Conservation (phyloP, 2,888 invertebrate species). For the Hirtodrosophila cameraria region DNA sequence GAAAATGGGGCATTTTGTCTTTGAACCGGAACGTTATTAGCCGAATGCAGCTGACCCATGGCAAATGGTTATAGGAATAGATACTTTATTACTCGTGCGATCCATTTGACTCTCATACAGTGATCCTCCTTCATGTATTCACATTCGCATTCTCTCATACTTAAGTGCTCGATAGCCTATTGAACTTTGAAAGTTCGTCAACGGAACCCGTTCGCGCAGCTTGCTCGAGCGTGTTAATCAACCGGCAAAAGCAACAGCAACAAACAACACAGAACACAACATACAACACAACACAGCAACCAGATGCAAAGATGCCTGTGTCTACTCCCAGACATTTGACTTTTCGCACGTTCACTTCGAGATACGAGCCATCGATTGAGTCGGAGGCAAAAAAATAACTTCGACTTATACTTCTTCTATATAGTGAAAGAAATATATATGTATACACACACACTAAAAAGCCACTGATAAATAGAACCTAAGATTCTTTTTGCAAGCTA, state of each 20-base stretch:
- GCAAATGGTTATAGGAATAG: constrained; percentile 34
- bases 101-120: constrained; percentile 3
- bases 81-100: constrained; percentile 11
- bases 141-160: constrained; percentile 35
- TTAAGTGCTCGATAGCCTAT: constrained; percentile 61
- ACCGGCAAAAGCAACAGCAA: constrained; percentile 28
- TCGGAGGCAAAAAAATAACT: constrained; percentile 19
- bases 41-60: constrained; percentile 43
- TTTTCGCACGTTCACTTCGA: constrained; percentile 60
- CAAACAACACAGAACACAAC: no score
- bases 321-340: constrained; percentile 34
- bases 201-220: constrained; percentile 33
- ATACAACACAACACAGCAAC: no score
- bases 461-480: constrained; percentile 24
- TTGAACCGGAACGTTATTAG: constrained; percentile 48
- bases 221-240: constrained; percentile 66
- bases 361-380: constrained; percentile 57
- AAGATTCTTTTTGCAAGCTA: constrained; percentile 20
- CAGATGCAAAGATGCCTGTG: constrained; percentile 28
- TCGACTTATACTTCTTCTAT: no score
- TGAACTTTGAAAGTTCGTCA: constrained; percentile 67
- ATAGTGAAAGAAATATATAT: constrained; percentile 8
- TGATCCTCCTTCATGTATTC: neutral
- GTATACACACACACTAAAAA: neutral
- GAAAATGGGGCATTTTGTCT: constrained; percentile 36